Evolutionary conservation across 2,113 vertebrate genomes (phyloP).

Genomic region (Oophaga pumilio): DNA sequence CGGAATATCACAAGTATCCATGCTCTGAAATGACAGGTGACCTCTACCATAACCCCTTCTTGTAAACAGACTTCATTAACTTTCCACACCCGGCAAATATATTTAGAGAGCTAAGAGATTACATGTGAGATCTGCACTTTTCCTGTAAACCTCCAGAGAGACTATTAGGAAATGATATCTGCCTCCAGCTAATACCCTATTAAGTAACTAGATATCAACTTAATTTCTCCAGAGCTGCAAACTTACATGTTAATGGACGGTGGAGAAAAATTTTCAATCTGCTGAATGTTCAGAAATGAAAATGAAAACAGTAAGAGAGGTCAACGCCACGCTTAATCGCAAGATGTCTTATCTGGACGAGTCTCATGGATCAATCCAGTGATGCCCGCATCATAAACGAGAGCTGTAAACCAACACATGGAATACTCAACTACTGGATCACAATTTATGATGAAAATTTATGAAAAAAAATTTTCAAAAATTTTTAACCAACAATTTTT

Average conservation of each 20-base stretch:
- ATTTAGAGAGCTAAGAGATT: background rate
- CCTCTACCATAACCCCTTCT: background rate
- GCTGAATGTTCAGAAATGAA: slow-evolving; percentile 47
- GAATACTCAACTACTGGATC: background rate
- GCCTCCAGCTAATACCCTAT: slow-evolving; percentile 37
- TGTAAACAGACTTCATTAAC: background rate
- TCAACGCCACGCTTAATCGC: slow-evolving; percentile 12
- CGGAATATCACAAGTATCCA: background rate
- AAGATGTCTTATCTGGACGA: background rate
- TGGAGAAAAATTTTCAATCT: slow-evolving; percentile 6
- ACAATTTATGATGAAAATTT: background rate
- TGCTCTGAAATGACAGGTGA: background rate
- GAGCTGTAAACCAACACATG: background rate
- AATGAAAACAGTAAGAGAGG: slow-evolving; percentile 23
- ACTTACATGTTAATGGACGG: slow-evolving; percentile 1
- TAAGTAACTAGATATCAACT: slow-evolving; percentile 22
- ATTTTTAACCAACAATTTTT: background rate
- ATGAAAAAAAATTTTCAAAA: background rate
- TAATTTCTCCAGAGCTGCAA: slow-evolving; percentile 35
- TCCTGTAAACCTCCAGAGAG: background rate
- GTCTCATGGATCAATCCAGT: background rate
- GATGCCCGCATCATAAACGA: background rate
- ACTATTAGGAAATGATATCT: slow-evolving; percentile 13
- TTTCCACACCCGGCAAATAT: background rate
- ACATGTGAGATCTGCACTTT: too few relatives aligned